These are phyloP conservation scores for Ophthalmolycus amberensis DNA, from an alignment of 2,113 vertebrate species.

Conservation along the genomic window DNA sequence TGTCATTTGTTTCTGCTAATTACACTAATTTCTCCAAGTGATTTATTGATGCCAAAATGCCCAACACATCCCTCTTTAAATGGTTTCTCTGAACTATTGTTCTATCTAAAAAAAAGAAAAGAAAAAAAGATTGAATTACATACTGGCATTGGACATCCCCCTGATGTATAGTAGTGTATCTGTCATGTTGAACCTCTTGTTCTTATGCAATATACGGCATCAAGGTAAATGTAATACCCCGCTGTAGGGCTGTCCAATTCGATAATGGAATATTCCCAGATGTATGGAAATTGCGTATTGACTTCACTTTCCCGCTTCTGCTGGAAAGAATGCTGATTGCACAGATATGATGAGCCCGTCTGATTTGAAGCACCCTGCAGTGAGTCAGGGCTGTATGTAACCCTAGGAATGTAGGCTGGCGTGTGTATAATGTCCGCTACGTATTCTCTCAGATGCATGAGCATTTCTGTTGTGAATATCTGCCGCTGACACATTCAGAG, in stretches of 20 bases:
- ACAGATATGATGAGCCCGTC: conserved; percentile 9
- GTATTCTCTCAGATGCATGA: conserved; percentile 21
- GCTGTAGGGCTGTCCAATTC: conserved; percentile 12
- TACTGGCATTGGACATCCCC: conserved; percentile 6
- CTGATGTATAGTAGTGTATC: conserved; percentile 26
- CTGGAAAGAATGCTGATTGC: conserved; percentile 26
- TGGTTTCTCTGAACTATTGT: conserved; percentile 34
- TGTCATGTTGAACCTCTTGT: conserved; percentile 1
- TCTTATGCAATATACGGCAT: conserved; percentile 10
- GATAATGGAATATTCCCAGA: conserved; percentile 39
- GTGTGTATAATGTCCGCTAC: conserved; percentile 27
- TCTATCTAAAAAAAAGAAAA: neutral
- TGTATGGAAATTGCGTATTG: conserved; percentile 13
- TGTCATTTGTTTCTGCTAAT: conserved; percentile 65
- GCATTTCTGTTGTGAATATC: conserved; percentile 32
- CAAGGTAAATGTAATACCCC: conserved; percentile 14
- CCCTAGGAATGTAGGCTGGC: conserved; percentile 4
- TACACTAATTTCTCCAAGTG: conserved; percentile 58
- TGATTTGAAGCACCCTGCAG: conserved; percentile 4
- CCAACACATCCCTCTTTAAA: neutral
- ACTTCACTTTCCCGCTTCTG: neutral
- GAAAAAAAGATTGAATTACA: conserved; percentile 11
- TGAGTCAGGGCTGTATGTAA: neutral
- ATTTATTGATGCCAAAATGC: conserved; percentile 53
- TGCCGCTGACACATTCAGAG: conserved; percentile 17